Base-by-base conservation (phyloP, 2,888 invertebrate species). In the Aphidoletes aphidimyza region DNA sequence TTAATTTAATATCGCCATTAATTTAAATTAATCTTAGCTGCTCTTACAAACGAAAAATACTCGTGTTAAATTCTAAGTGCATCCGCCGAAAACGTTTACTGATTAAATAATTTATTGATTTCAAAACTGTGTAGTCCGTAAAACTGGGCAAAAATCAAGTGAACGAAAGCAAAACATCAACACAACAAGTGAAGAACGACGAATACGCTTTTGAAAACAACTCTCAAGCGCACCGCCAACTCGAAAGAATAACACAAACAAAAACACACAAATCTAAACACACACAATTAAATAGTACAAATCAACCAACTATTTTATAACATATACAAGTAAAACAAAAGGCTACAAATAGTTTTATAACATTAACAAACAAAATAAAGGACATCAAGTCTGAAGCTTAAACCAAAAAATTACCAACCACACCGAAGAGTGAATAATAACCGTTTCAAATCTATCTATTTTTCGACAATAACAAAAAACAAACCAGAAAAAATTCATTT, bases 201-300 rank as follows among this genome's bases (percentile, higher is more conserved):
- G 3, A 54, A 54, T 22, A 69, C 8, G 69, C 17, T 69, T 30
- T 69, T 26, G 30, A 54, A 5, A 69, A 69, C 69, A 69, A 69
- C 69, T n/a, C n/a, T 30, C 6, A 69, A 30, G 69, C 69, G 69
- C 69, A 69, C 69, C 34, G 34, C 69, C 2, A 69, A 54, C 54
- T 54, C 42, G 6, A 42, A 42, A 42, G n/a, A 9, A 54, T 26
- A 54, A 54, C 26, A 54, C 54, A 54, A 69, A 26, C 17, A 47
- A 47, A 6, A 47, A 17, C 19, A 17, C 19, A 14, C 9, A 47
- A n/a, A n/a, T 2, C n/a, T n/a, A 54, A n/a, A 54, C 2, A 54
- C 69, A 69, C 69, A 69, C 69, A 69, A 69, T 30, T n/a, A 69
- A 69, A 69, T 69, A 69, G 69, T 69, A 69, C 69, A 69, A 69